These are phyloP conservation scores for Ceramica pisi DNA, from an alignment of 2,888 invertebrate genomes.

Conservation along the genomic window DNA sequence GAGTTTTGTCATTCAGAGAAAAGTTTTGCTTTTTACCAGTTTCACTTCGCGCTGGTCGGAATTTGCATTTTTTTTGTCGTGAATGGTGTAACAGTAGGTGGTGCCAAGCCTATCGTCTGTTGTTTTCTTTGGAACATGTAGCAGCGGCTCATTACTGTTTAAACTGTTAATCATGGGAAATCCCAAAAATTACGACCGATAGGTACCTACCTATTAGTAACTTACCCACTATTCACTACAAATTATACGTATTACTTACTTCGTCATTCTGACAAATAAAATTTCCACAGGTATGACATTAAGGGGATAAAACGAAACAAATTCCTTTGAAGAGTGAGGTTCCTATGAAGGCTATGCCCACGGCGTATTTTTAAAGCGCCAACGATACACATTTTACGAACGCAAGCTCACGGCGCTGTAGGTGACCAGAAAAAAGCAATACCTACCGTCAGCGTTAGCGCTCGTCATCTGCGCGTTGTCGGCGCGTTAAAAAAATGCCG, in stretches of 20 bases:
- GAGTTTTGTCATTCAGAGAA: conserved; percentile 86
- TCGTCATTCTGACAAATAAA: background rate
- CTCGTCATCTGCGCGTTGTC: too few species aligned
- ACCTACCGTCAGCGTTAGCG: too few species aligned
- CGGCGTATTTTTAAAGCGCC: too few species aligned
- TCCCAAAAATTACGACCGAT: background rate
- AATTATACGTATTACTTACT: background rate
- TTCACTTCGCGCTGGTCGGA: conserved; percentile 68
- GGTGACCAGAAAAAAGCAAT: too few species aligned
- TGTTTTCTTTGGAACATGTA: conserved; percentile 7
- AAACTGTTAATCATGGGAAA: background rate
- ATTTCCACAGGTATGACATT: background rate
- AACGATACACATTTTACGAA: too few species aligned
- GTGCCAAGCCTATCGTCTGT: conserved; percentile 15
- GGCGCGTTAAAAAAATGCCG: too few species aligned
- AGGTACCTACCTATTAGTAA: too few species aligned
- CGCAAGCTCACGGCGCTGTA: too few species aligned
- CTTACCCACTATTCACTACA: background rate
- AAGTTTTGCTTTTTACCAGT: conserved; percentile 79
- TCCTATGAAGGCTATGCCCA: too few species aligned
- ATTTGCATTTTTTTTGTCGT: conserved; percentile 69
- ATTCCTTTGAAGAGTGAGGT: too few species aligned
- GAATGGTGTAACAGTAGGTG: conserved; percentile 37
- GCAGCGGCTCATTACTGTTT: background rate
- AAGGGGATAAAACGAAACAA: background rate